Evolutionary conservation across 2,888 invertebrate genomes (phyloP).

Genomic region (Anorthoa munda): DNA sequence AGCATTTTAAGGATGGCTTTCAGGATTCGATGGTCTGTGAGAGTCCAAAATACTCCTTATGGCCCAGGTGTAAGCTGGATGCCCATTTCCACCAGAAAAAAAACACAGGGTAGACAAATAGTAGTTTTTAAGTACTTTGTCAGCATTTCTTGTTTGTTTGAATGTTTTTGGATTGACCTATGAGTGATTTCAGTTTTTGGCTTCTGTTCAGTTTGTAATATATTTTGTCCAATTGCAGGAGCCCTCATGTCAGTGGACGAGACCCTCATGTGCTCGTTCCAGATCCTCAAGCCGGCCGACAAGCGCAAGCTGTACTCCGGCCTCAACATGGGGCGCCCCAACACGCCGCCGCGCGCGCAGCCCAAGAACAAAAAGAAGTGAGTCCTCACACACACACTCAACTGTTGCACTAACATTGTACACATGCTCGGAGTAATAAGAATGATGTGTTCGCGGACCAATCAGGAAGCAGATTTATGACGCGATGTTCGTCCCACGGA

Average conservation of each 20-base stretch:
- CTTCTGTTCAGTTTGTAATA: background rate
- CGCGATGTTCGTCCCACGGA: background rate
- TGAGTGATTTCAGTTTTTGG: too few species aligned
- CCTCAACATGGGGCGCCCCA: conserved; percentile 98
- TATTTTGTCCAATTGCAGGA: conserved; percentile 82
- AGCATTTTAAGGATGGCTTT: background rate
- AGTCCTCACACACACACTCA: conserved; percentile 79
- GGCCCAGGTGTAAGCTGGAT: too few species aligned
- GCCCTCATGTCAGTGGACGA: conserved; percentile 99
- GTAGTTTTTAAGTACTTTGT: too few species aligned
- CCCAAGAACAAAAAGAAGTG: conserved; percentile 99
- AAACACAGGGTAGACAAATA: too few species aligned
- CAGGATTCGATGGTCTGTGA: too few species aligned
- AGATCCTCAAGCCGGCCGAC: conserved; percentile 99
- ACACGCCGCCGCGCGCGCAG: conserved; percentile 98
- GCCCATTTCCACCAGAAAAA: too few species aligned
- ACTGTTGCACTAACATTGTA: conserved; percentile 55
- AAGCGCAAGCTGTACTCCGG: conserved; percentile 99
- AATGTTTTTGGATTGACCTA: too few species aligned
- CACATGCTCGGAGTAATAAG: conserved; percentile 36
- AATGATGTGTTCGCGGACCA: conserved; percentile 15
- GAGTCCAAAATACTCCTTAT: too few species aligned
- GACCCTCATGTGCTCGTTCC: conserved; percentile 99
- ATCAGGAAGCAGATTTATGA: conserved; percentile 21
- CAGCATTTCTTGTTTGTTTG: too few species aligned